These are phyloP conservation scores for Sphinx pinastri DNA, from an alignment of 2,888 invertebrate genomes.

Conservation along the genomic window DNA sequence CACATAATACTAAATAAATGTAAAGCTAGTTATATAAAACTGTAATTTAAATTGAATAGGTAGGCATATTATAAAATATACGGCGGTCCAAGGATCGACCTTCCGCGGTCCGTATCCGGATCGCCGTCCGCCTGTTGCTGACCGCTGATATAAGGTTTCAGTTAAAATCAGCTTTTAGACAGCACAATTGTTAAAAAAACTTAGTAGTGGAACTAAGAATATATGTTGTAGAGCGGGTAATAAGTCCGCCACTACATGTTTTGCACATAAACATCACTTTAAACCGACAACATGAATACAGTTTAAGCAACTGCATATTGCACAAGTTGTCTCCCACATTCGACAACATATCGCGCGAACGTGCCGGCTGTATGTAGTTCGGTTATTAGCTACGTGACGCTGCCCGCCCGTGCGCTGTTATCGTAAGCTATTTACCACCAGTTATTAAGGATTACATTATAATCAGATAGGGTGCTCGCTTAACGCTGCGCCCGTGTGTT, in stretches of 20 bases:
- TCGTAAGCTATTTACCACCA: slow-evolving; percentile 55
- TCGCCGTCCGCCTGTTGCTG: no score
- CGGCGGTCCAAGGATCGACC: no score
- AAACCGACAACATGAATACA: neutral
- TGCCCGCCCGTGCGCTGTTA: slow-evolving; percentile 45
- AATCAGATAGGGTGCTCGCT: slow-evolving; percentile 53
- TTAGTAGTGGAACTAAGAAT: no score
- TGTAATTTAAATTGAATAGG: no score
- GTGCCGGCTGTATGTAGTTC: slow-evolving; percentile 42
- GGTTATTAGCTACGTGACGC: slow-evolving; percentile 58
- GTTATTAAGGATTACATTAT: slow-evolving; percentile 66
- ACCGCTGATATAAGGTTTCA: no score
- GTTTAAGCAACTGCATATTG: slow-evolving; percentile 28
- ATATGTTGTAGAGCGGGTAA: no score
- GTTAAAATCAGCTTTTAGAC: no score
- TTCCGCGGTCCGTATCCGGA: no score
- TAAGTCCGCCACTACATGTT: neutral
- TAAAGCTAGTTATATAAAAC: no score
- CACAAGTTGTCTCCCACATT: slow-evolving; percentile 25
- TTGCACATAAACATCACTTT: neutral
- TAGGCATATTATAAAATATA: no score
- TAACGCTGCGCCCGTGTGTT: slow-evolving; percentile 44
- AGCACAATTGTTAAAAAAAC: no score
- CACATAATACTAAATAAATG: no score
- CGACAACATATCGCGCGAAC: slow-evolving; percentile 19